phyloP scores from a whole-genome alignment of 2,888 invertebrate species.

The Cepaea hortensis region DNA sequence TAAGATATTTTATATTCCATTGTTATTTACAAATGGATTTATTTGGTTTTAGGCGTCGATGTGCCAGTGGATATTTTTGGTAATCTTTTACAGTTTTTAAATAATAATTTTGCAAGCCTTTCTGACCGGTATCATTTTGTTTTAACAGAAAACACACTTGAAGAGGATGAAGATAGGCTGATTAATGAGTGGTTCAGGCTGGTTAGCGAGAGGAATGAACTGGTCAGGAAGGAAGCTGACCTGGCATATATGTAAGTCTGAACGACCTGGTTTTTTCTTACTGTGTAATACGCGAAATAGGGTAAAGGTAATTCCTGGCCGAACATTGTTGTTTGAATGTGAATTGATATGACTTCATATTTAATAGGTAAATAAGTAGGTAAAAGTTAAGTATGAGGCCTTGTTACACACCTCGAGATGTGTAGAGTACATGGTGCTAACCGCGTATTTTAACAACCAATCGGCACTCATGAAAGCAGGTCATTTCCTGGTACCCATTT shows the following conservation, averaged over 20 bases:
- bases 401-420: too few species aligned
- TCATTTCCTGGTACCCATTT: too few species aligned
- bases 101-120: background rate
- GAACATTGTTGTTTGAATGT: too few species aligned
- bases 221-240: conserved; percentile 93
- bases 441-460: too few species aligned
- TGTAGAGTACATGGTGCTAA: too few species aligned
- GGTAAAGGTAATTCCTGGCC: too few species aligned
- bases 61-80: background rate
- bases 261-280: too few species aligned
- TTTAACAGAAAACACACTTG: conserved; percentile 45
- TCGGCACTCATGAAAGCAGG: too few species aligned
- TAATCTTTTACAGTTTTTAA: background rate
- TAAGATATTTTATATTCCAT: background rate
- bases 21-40: background rate
- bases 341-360: too few species aligned
- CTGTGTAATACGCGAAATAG: too few species aligned
- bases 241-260: conserved; percentile 90
- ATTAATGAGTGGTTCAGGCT: conserved; percentile 92
- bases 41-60: background rate
- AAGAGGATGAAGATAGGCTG: conserved; percentile 83
- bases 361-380: too few species aligned
- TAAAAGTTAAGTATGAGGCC: too few species aligned
- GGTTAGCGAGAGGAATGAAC: conserved; percentile 95
- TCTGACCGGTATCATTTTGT: background rate